These are phyloP conservation scores for Zaprionus ghesquierei DNA, from an alignment of 1,140 invertebrate species.

Conservation along the genomic window DNA sequence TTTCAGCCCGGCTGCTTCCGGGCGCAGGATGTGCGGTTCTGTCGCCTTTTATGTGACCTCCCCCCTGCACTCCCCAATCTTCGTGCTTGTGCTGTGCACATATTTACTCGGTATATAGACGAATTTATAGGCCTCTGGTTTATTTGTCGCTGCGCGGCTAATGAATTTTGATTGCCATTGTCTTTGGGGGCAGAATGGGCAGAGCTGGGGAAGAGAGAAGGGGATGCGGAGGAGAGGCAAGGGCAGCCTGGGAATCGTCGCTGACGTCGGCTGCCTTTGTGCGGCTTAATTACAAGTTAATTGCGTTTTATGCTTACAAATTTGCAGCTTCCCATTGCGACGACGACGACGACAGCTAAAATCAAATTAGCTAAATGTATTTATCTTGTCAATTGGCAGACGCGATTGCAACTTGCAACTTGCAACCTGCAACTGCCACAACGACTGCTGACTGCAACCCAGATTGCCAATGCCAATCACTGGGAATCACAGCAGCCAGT, in stretches of 20 bases:
- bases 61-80: neutral
- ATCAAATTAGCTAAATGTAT: slow-evolving; percentile 81
- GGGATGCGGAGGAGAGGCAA: neutral
- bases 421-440: slow-evolving; percentile 22
- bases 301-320: slow-evolving; percentile 76
- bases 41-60: slow-evolving; percentile 69
- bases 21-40: slow-evolving; percentile 77
- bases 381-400: slow-evolving; percentile 80
- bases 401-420: slow-evolving; percentile 50
- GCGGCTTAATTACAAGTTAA: slow-evolving; percentile 74
- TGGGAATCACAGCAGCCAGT: slow-evolving; percentile 45
- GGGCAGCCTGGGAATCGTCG: neutral
- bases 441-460: neutral
- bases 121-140: slow-evolving; percentile 60
- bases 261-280: slow-evolving; percentile 53
- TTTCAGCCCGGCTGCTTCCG: slow-evolving; percentile 74
- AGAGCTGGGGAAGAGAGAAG: slow-evolving; percentile 11
- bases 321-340: slow-evolving; percentile 60
- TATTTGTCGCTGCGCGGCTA: slow-evolving; percentile 74
- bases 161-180: slow-evolving; percentile 78
- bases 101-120: slow-evolving; percentile 60
- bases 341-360: slow-evolving; percentile 34
- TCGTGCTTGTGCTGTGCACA: slow-evolving; percentile 36
- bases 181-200: slow-evolving; percentile 39
- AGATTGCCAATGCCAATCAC: slow-evolving; percentile 60